Base-by-base conservation (phyloP, 1,140 invertebrate genomes). In the Alviniconcha marisindica region DNA sequence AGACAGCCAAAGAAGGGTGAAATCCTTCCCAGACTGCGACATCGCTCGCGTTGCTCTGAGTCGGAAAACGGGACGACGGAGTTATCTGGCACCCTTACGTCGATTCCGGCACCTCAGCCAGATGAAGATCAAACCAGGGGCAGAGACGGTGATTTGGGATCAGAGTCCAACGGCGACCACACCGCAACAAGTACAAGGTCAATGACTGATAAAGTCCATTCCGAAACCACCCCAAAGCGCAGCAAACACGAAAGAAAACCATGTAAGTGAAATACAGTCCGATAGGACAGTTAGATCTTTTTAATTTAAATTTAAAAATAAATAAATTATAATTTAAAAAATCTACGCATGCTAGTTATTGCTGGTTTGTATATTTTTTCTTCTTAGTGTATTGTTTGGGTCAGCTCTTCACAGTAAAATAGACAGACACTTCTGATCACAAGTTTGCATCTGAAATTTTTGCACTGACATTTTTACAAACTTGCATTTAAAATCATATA, bases 31-130 rank as follows among this genome's bases (percentile, higher is more conserved):
- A 78, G 77, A 80, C 42, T 85, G 56, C 79, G 84, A 1, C 84
- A 85, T 63, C 77, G 81, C 33, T 83, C 81, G 66, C 81, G 51
- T 2, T 54, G 40, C 38, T 85, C 84, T 28, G 84, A 85, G 54
- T 85, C 84, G 2, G 84, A 85, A 36, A 78, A 74, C 60, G 74
- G 44, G 31, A n/a, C 60, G 36, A 42, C 69, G 44, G 44, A 66
- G 63, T 14, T 66, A 31, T 31, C 14, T 12, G 31, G 31, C 63
- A 31, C 5, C 7, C 14, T 71, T 33, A 2, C 36, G 2, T 0
- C 63, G 0, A 31, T 21, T 38, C 28, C 33, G 10, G 36, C 14
- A 31, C 15, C 33, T 51, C 28, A 40, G 40, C 28, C 48, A n/a
- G 60, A 80, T 2, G 78, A 31, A n/a, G 60, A 80, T 14, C 38